phyloP scores from a whole-genome alignment of 2,113 vertebrate species.

The Stegastes partitus region DNA sequence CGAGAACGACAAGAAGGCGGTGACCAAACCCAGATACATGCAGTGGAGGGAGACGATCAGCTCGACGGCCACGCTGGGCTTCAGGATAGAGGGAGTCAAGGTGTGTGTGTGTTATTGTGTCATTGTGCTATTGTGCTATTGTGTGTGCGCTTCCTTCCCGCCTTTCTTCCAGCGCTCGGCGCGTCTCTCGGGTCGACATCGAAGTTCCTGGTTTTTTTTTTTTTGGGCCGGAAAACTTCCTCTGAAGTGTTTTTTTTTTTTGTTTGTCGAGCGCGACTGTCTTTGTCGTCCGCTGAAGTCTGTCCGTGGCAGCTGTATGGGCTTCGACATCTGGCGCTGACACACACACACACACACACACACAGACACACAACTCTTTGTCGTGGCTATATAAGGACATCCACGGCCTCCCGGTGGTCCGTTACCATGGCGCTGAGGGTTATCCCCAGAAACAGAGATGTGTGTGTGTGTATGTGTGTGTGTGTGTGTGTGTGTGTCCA shows the following conservation, averaged over 20 bases:
- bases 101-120: slow-evolving; percentile 19
- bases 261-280: slow-evolving; percentile 45
- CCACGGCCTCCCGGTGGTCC: slow-evolving; percentile 61
- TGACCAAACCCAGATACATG: slow-evolving; percentile 99
- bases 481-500: slow-evolving; percentile 7
- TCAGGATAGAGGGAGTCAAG: slow-evolving; percentile 98
- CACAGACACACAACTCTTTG: slow-evolving; percentile 37
- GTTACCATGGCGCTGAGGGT: slow-evolving; percentile 76
- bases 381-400: slow-evolving; percentile 79
- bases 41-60: slow-evolving; percentile 99
- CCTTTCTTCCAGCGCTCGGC: slow-evolving; percentile 48
- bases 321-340: slow-evolving; percentile 81
- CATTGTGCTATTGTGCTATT: background rate
- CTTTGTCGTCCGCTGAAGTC: slow-evolving; percentile 74
- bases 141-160: slow-evolving; percentile 45
- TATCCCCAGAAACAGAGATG: slow-evolving; percentile 71
- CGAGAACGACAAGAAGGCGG: slow-evolving; percentile 88
- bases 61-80: slow-evolving; percentile 94
- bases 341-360: slow-evolving; percentile 48
- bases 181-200: slow-evolving; percentile 37
- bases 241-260: slow-evolving; percentile 55
- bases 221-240: slow-evolving; percentile 74
- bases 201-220: slow-evolving; percentile 78
- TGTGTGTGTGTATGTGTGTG: slow-evolving; percentile 22
- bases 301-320: slow-evolving; percentile 82